Evolutionary conservation across 2,888 invertebrate species (phyloP).

Genomic region (Zhuqinia jingwanae): DNA sequence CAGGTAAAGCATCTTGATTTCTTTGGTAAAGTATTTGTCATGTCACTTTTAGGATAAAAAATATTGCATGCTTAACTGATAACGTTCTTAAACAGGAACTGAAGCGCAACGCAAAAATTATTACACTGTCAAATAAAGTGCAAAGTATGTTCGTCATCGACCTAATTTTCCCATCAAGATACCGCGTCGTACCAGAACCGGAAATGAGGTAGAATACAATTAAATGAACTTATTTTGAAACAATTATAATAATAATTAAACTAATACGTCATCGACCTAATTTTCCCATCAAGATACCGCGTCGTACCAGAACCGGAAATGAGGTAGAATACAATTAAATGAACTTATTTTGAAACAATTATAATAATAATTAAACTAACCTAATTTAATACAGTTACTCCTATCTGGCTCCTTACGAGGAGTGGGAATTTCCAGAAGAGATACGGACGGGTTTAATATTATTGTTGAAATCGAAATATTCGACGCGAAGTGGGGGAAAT

Average conservation of each 20-base stretch:
- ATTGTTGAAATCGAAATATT: constrained; percentile 25
- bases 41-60: no score
- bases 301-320: constrained; percentile 1
- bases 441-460: not conserved
- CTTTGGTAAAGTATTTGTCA: no score
- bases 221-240: no score
- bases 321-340: no score
- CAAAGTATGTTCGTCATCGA: constrained; percentile 62
- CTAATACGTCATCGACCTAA: constrained; percentile 61
- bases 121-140: constrained; percentile 41
- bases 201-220: no score
- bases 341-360: no score
- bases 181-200: constrained; percentile 5
- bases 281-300: constrained; percentile 44
- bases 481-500: not conserved
- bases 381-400: no score
- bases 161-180: constrained; percentile 48
- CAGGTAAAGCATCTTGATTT: no score
- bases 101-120: constrained; percentile 53
- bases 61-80: not conserved
- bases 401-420: not conserved
- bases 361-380: no score
- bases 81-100: constrained; percentile 51
- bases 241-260: no score
- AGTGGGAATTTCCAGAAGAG: constrained; percentile 1